phyloP scores from a whole-genome alignment of 2,113 vertebrate species.

The Pomatorhinus ruficollis region DNA sequence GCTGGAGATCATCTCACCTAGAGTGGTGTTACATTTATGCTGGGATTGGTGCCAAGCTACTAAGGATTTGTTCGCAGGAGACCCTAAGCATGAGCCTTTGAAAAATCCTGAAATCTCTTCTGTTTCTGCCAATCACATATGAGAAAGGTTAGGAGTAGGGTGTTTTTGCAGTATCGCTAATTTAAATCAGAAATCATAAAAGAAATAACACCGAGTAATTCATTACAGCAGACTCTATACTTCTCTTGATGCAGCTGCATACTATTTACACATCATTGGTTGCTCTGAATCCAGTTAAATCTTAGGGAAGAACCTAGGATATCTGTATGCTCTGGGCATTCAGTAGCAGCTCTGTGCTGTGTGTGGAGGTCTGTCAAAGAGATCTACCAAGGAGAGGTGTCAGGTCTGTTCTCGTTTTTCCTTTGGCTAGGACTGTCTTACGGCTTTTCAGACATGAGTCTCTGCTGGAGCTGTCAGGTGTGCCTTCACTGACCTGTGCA shows the following conservation, averaged over 20 bases:
- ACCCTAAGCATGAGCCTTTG: neutral
- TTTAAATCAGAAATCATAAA: neutral
- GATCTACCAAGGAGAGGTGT: neutral
- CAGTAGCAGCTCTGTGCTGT: neutral
- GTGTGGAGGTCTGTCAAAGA: neutral
- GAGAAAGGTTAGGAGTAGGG: neutral
- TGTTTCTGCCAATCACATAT: neutral
- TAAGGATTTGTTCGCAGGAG: neutral
- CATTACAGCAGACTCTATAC: neutral
- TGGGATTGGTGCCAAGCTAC: neutral
- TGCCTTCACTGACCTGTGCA: neutral
- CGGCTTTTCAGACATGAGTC: neutral
- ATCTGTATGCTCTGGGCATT: neutral
- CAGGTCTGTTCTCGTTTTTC: neutral
- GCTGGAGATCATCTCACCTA: neutral
- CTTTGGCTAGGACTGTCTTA: neutral
- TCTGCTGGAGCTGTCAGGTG: neutral
- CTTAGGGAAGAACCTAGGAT: neutral
- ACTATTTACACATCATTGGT: neutral
- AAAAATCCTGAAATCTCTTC: neutral
- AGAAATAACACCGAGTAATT: neutral
- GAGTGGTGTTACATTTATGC: neutral
- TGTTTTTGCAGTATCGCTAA: neutral
- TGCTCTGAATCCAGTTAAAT: neutral
- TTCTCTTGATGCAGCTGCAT: neutral